Evolutionary conservation across 2,888 invertebrate species (phyloP).

Genomic region (Liopterus haemorrhoidalis): DNA sequence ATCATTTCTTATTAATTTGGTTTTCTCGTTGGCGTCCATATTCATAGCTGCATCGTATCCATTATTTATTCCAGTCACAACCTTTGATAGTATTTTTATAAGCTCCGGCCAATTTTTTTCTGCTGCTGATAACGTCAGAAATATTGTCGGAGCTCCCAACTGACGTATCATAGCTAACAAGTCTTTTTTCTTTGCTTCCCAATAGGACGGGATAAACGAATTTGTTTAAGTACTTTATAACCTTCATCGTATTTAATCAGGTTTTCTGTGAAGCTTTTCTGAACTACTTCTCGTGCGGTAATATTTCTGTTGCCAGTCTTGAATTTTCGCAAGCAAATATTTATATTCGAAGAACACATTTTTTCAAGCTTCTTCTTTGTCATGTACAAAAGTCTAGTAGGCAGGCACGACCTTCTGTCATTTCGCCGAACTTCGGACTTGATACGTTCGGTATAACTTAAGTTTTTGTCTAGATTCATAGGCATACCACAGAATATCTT

Average conservation of each 20-base stretch:
- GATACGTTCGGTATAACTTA: too few relatives aligned
- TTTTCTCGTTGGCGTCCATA: slow-evolving; percentile 18
- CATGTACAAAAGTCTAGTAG: too few relatives aligned
- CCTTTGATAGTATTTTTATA: slow-evolving; percentile 17
- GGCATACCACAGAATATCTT: too few relatives aligned
- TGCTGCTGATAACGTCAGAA: slow-evolving; percentile 28
- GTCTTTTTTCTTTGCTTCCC: slow-evolving; percentile 29
- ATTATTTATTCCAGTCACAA: slow-evolving; percentile 9
- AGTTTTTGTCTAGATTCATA: too few relatives aligned
- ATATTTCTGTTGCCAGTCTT: too few relatives aligned
- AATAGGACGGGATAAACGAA: slow-evolving; percentile 27
- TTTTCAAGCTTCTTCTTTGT: too few relatives aligned
- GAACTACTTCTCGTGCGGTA: too few relatives aligned
- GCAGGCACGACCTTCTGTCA: too few relatives aligned
- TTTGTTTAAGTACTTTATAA: slow-evolving; percentile 16
- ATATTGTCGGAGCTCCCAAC: slow-evolving; percentile 28
- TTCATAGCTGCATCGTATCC: neutral
- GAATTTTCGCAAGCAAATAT: too few relatives aligned
- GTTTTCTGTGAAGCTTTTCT: slow-evolving; percentile 17
- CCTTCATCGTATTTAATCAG: slow-evolving; percentile 21
- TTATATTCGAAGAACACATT: too few relatives aligned
- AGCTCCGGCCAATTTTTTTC: slow-evolving; percentile 28
- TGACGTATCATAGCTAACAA: slow-evolving; percentile 29
- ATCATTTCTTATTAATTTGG: slow-evolving; percentile 28
- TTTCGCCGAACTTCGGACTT: too few relatives aligned